These are phyloP conservation scores for Toxotes chatareus DNA, from an alignment of 2,113 vertebrate genomes.

Conservation along the genomic window DNA sequence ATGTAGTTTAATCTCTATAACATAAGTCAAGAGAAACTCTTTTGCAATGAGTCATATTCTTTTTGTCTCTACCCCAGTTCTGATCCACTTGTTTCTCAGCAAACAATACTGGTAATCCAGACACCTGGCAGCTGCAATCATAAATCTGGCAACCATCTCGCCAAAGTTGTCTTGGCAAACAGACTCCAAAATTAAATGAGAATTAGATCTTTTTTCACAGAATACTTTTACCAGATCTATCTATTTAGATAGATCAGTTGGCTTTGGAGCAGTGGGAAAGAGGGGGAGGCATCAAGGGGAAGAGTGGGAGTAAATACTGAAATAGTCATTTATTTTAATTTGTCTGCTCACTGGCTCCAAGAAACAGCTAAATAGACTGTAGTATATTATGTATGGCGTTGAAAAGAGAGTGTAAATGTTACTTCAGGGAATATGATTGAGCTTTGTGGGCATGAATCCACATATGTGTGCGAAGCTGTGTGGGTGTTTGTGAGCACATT, in stretches of 20 bases:
- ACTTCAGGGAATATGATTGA: conserved; percentile 45
- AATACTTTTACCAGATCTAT: conserved; percentile 25
- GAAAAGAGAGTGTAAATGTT: conserved; percentile 50
- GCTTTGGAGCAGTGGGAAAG: conserved; percentile 29
- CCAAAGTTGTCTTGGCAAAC: conserved; percentile 33
- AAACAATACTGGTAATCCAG: conserved; percentile 56
- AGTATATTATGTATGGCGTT: conserved; percentile 66
- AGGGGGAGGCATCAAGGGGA: background rate
- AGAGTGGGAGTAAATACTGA: conserved; percentile 45
- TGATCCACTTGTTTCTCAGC: conserved; percentile 39
- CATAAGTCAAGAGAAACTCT: background rate
- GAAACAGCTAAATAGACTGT: conserved; percentile 59
- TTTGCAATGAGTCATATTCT: conserved; percentile 18
- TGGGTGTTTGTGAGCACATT: background rate
- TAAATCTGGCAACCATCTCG: conserved; percentile 49
- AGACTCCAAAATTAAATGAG: conserved; percentile 33
- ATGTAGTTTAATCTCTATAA: background rate
- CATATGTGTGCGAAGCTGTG: conserved; percentile 9
- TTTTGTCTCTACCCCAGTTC: conserved; percentile 1
- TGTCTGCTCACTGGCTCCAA: conserved; percentile 63
- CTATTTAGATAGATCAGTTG: conserved; percentile 17
- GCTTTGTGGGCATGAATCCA: conserved; percentile 24
- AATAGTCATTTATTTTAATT: conserved; percentile 73
- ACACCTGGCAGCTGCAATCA: conserved; percentile 59
- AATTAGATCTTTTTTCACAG: background rate